A percentile compares a stretch with the other conserved stretches of the same genome.
Evolutionary conservation across 2,888 invertebrate species (phyloP).

Genomic region (Doris montereyensis): DNA sequence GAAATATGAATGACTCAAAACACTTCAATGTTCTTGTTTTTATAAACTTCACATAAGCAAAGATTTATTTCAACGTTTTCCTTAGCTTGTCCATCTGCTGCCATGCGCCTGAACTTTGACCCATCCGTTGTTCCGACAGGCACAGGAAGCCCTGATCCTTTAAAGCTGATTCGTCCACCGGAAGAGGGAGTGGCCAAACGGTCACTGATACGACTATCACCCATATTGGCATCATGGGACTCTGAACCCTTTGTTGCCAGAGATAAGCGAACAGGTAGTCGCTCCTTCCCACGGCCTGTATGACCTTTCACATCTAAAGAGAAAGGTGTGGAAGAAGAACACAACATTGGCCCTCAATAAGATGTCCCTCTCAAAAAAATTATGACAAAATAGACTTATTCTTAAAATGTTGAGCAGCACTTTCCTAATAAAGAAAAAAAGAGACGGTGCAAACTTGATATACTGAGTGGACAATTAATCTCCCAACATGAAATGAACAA

Average conservation of each 20-base stretch:
- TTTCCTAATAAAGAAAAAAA: too few species aligned
- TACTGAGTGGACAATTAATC: too few species aligned
- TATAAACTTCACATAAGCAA: too few species aligned
- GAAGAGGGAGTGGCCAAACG: constrained; percentile 67
- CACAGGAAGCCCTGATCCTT: constrained; percentile 65
- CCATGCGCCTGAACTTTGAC: constrained; percentile 60
- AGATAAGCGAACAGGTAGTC: constrained; percentile 60
- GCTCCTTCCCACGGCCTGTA: constrained; percentile 59
- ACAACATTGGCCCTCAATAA: too few species aligned
- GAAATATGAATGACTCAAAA: too few species aligned
- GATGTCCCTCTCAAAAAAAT: too few species aligned
- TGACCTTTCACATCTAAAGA: constrained; percentile 52
- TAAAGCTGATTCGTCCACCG: constrained; percentile 64
- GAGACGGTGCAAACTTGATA: too few species aligned
- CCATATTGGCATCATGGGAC: constrained; percentile 30
- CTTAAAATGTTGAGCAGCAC: too few species aligned
- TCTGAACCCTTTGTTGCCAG: constrained; percentile 57
- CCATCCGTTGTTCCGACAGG: constrained; percentile 62
- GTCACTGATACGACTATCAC: constrained; percentile 61
- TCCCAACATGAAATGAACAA: too few species aligned
- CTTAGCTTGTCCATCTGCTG: constrained; percentile 44
- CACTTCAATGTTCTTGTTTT: too few species aligned
- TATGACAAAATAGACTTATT: too few species aligned
- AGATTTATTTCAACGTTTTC: constrained; percentile 41
- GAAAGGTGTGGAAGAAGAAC: too few species aligned